Evolutionary conservation across 2,888 invertebrate species (phyloP).

Genomic region (Melanostoma scalare): DNA sequence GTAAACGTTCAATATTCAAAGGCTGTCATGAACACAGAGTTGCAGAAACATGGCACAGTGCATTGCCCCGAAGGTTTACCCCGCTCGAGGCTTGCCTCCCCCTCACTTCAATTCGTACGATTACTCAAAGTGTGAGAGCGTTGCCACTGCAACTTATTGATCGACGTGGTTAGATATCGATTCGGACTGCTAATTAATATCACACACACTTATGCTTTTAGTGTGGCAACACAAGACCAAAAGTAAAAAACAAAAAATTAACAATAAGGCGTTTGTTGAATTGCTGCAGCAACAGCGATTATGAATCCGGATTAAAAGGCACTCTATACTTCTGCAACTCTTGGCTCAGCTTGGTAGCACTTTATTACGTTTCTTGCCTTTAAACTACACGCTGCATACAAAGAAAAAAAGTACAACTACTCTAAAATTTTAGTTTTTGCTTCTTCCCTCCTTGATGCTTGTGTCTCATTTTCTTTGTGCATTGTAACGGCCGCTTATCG

Average conservation of each 20-base stretch:
- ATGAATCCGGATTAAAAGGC: conserved; percentile 51
- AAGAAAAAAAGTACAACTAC: conserved; percentile 1
- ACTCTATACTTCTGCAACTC: conserved; percentile 62
- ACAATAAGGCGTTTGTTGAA: conserved; percentile 32
- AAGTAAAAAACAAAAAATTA: neutral
- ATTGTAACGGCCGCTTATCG: conserved; percentile 69
- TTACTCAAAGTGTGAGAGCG: conserved; percentile 71
- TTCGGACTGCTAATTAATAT: conserved; percentile 72
- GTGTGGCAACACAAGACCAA: conserved; percentile 8
- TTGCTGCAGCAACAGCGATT: conserved; percentile 50
- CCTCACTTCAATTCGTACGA: conserved; percentile 51
- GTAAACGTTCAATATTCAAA: conserved; percentile 44
- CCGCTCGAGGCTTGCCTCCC: neutral
- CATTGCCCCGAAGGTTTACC: conserved; percentile 66
- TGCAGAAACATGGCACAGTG: conserved; percentile 58
- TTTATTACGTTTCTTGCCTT: conserved; percentile 34
- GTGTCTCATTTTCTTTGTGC: conserved; percentile 63
- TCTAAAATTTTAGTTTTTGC: conserved; percentile 13
- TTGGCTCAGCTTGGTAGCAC: conserved; percentile 27
- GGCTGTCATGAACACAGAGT: conserved; percentile 59
- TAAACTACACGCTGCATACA: neutral
- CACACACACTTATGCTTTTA: conserved; percentile 45
- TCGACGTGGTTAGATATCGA: conserved; percentile 73
- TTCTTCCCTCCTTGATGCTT: conserved; percentile 19
- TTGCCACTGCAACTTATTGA: conserved; percentile 68